A percentile compares a stretch with the other conserved stretches of the same genome.
Conservation (phyloP, 92 coral and sea anemone genomes). For the Epizoanthus illoricatus region DNA sequence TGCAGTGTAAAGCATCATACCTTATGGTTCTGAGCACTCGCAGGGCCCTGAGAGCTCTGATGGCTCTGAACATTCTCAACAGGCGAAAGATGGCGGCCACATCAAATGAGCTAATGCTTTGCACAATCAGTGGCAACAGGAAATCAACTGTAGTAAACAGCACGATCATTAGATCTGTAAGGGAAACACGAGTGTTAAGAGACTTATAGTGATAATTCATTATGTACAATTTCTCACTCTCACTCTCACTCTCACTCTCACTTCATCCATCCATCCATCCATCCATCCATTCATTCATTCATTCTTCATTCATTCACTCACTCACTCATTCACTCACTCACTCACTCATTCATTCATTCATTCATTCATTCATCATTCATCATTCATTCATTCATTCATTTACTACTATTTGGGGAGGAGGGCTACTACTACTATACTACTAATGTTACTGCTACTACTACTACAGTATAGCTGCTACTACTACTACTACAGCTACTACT, state of each 20-base stretch:
- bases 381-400: no score
- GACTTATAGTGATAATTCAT: no score
- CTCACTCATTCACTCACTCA: background rate
- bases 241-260: no score
- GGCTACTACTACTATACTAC: no score
- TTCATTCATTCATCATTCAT: no score
- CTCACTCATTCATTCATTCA: background rate
- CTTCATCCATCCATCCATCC: background rate
- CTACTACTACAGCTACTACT: no score
- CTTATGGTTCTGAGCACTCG: slow-evolving; percentile 94
- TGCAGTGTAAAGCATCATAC: slow-evolving; percentile 31
- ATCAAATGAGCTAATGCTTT: slow-evolving; percentile 89
- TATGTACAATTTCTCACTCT: no score
- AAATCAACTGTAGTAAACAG: slow-evolving; percentile 94
- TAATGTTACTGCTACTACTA: no score
- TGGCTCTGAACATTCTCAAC: slow-evolving; percentile 97
- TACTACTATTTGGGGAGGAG: no score
- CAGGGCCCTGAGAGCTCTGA: slow-evolving; percentile 92
- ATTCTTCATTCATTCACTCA: background rate
- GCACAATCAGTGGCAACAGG: slow-evolving; percentile 88
- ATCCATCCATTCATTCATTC: background rate
- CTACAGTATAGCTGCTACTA: no score
- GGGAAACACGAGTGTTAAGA: background rate
- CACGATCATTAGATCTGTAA: slow-evolving; percentile 82
- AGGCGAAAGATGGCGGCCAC: slow-evolving; percentile 97